These are phyloP conservation scores for Steatocranus sp. DNA, from an alignment of 2,797 vertebrate species.

Conservation along the genomic window DNA sequence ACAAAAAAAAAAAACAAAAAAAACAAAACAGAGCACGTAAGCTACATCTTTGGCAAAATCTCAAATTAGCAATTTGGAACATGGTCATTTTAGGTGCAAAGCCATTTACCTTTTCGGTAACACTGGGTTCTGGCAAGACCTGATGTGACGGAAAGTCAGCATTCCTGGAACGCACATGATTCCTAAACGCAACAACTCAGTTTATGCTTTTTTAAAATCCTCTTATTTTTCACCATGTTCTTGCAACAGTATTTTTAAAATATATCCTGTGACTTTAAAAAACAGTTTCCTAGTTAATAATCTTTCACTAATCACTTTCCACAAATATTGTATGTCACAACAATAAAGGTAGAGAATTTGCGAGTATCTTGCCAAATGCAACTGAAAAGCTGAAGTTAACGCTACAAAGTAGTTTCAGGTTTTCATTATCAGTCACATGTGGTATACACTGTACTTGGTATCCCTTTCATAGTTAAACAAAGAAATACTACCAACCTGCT, in stretches of 20 bases:
- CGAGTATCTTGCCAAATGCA: background rate
- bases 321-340: background rate
- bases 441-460: background rate
- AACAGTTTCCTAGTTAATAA: background rate
- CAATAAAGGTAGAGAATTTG: background rate
- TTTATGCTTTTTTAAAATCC: background rate
- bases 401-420: background rate
- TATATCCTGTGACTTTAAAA: background rate
- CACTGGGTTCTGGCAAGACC: constrained; percentile 12
- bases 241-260: background rate
- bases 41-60: background rate
- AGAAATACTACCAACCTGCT: background rate
- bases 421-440: background rate
- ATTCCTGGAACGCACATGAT: constrained; percentile 54
- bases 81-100: background rate
- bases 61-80: background rate
- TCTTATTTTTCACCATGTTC: background rate
- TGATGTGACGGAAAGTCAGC: constrained; percentile 41
- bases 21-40: background rate
- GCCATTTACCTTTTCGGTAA: constrained; percentile 54
- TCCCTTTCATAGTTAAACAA: background rate
- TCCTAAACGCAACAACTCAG: constrained; percentile 50
- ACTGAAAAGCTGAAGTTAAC: background rate
- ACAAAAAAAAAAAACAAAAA: background rate
- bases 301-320: background rate